Conservation (phyloP, 2,113 vertebrate genomes). For the Otis tarda region DNA sequence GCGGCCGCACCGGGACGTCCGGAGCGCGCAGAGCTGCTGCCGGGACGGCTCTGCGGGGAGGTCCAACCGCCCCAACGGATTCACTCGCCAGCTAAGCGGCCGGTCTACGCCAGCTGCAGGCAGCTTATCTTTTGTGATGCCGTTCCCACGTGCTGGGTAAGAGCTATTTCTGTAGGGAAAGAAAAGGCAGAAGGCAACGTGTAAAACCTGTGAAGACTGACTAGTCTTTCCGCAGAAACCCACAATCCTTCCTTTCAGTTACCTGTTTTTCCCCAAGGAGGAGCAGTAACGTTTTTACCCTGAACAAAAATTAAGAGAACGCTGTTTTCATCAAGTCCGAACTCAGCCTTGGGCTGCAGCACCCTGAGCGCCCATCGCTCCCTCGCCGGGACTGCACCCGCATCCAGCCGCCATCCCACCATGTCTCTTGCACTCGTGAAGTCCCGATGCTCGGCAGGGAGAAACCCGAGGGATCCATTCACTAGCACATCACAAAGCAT, state of each 20-base stretch:
- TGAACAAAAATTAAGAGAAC: not conserved
- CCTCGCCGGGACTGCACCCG: fast-evolving
- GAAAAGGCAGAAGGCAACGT: not conserved
- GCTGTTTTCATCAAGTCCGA: fast-evolving
- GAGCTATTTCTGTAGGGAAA: not conserved
- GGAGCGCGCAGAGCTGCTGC: not conserved
- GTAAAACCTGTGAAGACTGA: not conserved
- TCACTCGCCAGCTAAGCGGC: not conserved
- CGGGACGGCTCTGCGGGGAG: not conserved
- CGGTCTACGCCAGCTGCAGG: not conserved
- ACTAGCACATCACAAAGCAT: fast-evolving
- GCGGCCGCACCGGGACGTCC: not conserved
- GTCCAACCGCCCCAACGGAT: fast-evolving
- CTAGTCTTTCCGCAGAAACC: not conserved
- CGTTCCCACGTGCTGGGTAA: not conserved
- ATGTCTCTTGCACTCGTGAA: fast-evolving
- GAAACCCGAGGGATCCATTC: fast-evolving
- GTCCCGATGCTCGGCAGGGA: fast-evolving
- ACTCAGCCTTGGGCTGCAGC: not conserved
- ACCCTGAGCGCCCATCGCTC: fast-evolving
- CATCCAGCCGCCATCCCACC: not conserved
- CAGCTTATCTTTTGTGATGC: not conserved
- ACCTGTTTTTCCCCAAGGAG: not conserved
- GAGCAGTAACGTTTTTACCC: fast-evolving
- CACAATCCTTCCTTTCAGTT: not conserved